These are phyloP conservation scores for Cyprinodon tularosa DNA, from an alignment of 2,113 vertebrate genomes.

Conservation along the genomic window DNA sequence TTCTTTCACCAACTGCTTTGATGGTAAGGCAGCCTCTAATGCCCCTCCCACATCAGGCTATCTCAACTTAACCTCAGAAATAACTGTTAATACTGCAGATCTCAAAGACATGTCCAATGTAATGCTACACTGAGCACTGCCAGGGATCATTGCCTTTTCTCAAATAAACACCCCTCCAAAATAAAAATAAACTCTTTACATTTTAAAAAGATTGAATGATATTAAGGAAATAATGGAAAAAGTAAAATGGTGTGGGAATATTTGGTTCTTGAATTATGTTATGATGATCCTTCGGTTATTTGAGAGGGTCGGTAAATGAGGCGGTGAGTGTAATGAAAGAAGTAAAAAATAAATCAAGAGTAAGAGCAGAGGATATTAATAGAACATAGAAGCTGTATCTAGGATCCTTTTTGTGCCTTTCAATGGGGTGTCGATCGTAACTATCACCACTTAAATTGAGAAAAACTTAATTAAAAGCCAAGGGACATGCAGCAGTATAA, in stretches of 20 bases:
- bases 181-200: conserved; percentile 22
- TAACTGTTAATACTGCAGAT: conserved; percentile 66
- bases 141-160: conserved; percentile 37
- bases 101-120: conserved; percentile 43
- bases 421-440: not conserved
- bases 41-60: conserved; percentile 60
- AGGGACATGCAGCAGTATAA: not conserved
- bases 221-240: conserved; percentile 14
- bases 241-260: conserved; percentile 5
- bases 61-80: conserved; percentile 51
- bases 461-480: not conserved
- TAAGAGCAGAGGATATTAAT: conserved; percentile 35
- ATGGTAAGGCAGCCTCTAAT: conserved; percentile 30
- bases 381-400: conserved; percentile 15
- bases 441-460: not conserved
- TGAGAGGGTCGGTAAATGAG: conserved; percentile 49
- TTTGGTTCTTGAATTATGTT: conserved; percentile 21
- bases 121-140: conserved; percentile 31
- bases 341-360: conserved; percentile 45
- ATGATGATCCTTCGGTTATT: conserved; percentile 31
- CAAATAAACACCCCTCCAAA: conserved; percentile 59
- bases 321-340: conserved; percentile 45
- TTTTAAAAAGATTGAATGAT: not conserved
- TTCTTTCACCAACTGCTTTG: conserved; percentile 50
- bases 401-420: not conserved